Base-by-base conservation (phyloP, 2,113 vertebrate genomes). In the Mesocricetus auratus region DNA sequence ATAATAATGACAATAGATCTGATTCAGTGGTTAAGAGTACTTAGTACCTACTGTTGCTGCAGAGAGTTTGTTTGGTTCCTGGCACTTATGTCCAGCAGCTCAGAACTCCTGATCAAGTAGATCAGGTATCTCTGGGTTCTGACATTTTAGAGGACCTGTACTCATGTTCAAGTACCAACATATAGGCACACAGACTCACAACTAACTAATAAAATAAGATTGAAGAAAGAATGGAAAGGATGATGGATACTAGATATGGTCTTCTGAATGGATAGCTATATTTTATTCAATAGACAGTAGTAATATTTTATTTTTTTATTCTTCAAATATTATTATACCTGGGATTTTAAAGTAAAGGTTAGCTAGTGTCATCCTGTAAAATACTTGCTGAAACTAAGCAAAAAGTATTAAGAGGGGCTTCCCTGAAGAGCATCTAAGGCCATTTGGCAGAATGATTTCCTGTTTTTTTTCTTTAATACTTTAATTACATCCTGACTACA, bases 281-380 rank as follows among this genome's bases (percentile, higher is more conserved):
- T 77, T 93, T 89, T 79, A 64, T 64, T 78, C 91, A 91, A 86
- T 89, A 90, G 42, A 93, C 71, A 89, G 26, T 21, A 62, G 7
- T 7, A 47, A 69, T 60, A 15, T 29, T 83, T 68, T 90, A 2
- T 62, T 90, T 47, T 15, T 90, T 95, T 6, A 42, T 68, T 94
- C 33, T 92, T 95, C 66, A 33, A 85, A 69, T 29, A 78, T 88
- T 81, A 75, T 36, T 81, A 26, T 95, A 88, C 0, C 10, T 21
- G 66, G n/a, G 45, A 42, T 92, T 89, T 11, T 66, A 22, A 50
- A 62, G 87, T 86, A 56, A 87, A 75, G 12, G 58, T n/a, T 82
- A 81, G 11, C 15, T n/a, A 7, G 83, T 78, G 17, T 90, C 36
- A 33, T 79, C 10, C 26, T 81, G 58, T 73, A 39, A 89, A 85